Conservation (phyloP, 1,140 invertebrate genomes). For the Panonychus citri region DNA sequence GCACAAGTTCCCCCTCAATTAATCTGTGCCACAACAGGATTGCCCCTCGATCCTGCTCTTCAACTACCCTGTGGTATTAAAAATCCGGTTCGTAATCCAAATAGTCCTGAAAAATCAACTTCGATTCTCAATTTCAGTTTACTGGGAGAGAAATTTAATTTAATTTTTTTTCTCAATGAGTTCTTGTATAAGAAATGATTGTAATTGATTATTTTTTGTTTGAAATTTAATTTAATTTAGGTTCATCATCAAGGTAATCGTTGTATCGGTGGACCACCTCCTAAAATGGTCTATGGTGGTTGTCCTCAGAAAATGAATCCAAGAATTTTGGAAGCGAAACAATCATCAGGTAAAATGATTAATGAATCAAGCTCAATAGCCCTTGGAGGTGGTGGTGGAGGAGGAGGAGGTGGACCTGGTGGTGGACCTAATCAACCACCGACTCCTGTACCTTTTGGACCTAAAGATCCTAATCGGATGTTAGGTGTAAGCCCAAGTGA, state of each 20-base stretch:
- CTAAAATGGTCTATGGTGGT: conserved; percentile 1
- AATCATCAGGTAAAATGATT: neutral
- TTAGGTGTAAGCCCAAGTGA: conserved; percentile 73
- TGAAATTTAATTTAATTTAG: neutral
- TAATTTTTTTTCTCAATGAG: no score
- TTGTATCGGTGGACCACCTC: neutral
- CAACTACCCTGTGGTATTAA: neutral
- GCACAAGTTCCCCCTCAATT: neutral
- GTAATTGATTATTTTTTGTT: no score
- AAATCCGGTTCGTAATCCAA: neutral
- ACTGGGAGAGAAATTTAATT: no score
- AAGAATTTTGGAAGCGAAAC: neutral
- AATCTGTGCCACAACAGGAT: neutral
- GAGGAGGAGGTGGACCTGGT: neutral
- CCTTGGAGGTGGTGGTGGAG: neutral
- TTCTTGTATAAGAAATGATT: no score
- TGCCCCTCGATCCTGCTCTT: neutral
- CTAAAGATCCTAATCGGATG: conserved; percentile 44
- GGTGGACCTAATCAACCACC: neutral
- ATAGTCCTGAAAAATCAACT: no score
- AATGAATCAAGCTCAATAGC: neutral
- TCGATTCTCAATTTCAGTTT: no score
- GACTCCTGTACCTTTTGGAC: neutral
- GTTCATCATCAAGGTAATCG: neutral
- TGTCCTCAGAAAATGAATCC: neutral